Evolutionary conservation across 2,113 vertebrate genomes (phyloP).

Genomic region (Enhydra lutris): DNA sequence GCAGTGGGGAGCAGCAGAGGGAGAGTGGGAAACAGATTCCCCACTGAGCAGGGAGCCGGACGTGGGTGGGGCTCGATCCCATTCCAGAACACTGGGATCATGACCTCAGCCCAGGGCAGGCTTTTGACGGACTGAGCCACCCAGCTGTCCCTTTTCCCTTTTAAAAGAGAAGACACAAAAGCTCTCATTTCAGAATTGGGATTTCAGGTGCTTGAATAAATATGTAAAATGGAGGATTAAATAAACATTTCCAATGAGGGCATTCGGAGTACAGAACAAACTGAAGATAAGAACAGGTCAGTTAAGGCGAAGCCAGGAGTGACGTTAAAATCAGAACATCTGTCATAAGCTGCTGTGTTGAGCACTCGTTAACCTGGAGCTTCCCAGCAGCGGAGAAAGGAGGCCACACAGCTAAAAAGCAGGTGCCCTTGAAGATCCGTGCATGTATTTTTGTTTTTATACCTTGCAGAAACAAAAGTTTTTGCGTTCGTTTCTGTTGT

Average conservation of each 20-base stretch:
- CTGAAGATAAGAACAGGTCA: background rate
- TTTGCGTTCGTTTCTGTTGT: background rate
- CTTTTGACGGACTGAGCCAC: too few relatives aligned
- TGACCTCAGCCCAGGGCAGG: too few relatives aligned
- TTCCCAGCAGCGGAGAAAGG: background rate
- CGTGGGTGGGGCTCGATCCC: too few relatives aligned
- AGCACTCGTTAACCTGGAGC: background rate
- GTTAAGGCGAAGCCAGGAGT: background rate
- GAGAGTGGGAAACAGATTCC: background rate
- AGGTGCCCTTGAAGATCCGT: background rate
- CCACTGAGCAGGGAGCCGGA: background rate
- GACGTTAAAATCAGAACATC: background rate
- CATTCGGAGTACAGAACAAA: background rate
- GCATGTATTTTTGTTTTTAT: background rate
- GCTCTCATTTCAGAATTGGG: background rate
- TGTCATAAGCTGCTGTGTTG: background rate
- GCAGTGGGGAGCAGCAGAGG: too few relatives aligned
- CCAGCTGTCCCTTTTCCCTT: too few relatives aligned
- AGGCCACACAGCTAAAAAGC: background rate
- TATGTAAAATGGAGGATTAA: background rate
- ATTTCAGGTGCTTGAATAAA: slow-evolving; percentile 2
- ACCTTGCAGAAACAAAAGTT: background rate
- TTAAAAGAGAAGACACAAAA: background rate
- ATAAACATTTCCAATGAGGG: background rate
- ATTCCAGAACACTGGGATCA: too few relatives aligned